Percentiles rank a stretch among this genome's conserved stretches.
Conservation (phyloP, 2,888 invertebrate species). For the Agrotis puta region DNA sequence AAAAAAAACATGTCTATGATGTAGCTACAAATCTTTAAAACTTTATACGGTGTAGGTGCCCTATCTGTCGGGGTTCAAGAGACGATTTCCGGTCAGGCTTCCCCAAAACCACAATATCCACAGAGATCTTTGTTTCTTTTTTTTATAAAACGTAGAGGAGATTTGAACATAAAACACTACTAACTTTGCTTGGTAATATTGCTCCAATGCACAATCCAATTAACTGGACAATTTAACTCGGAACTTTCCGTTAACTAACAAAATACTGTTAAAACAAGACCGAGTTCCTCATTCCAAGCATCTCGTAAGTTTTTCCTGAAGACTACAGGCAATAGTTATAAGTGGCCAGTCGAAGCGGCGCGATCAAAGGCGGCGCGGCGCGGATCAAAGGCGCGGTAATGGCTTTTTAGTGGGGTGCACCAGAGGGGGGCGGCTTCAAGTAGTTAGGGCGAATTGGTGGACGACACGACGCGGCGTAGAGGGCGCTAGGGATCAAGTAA, state of each 20-base stretch:
- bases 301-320: slow-evolving; percentile 57
- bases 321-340: slow-evolving; percentile 79
- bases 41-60: too few relatives aligned
- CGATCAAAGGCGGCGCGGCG: slow-evolving; percentile 83
- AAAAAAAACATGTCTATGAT: too few relatives aligned
- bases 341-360: slow-evolving; percentile 85
- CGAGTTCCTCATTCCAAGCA: slow-evolving; percentile 30
- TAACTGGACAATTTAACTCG: slow-evolving; percentile 19
- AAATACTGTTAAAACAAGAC: slow-evolving; percentile 40
- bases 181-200: background rate
- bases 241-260: slow-evolving; percentile 17
- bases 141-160: background rate
- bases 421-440: slow-evolving; percentile 73
- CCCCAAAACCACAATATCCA: too few relatives aligned
- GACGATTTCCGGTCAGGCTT: too few relatives aligned
- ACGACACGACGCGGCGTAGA: slow-evolving; percentile 49
- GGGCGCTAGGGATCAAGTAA: slow-evolving; percentile 23
- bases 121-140: too few relatives aligned
- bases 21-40: too few relatives aligned
- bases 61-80: too few relatives aligned
- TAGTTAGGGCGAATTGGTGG: slow-evolving; percentile 75
- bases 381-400: slow-evolving; percentile 87
- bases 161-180: background rate
- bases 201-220: slow-evolving; percentile 21
- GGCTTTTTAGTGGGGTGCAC: slow-evolving; percentile 84